phyloP scores from a whole-genome alignment of 2,797 vertebrate genomes.

The Notolepis coatsorum region DNA sequence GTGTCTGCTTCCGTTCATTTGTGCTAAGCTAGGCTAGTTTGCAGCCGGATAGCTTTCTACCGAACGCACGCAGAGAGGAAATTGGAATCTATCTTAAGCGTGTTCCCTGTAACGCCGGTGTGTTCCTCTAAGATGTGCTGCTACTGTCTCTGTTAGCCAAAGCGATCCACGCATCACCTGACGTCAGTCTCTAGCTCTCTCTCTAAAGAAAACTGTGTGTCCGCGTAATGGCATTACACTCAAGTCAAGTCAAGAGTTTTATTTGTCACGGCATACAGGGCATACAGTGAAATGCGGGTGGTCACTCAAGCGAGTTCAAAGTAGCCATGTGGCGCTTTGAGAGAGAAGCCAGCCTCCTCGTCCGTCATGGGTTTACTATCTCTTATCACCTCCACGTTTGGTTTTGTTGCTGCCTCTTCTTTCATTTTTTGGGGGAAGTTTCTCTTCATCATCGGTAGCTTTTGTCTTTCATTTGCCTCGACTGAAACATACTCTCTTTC shows the following conservation, averaged over 20 bases:
- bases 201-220: neutral
- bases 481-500: slow-evolving; percentile 98
- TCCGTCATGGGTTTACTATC: slow-evolving; percentile 70
- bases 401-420: slow-evolving; percentile 91
- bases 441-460: slow-evolving; percentile 93
- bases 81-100: too few species aligned
- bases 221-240: too few species aligned
- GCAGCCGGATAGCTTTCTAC: too few species aligned
- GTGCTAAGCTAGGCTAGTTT: too few species aligned
- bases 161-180: slow-evolving; percentile 43
- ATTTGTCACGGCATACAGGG: slow-evolving; percentile 2
- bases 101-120: too few species aligned
- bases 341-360: slow-evolving; percentile 93
- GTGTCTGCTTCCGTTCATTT: too few species aligned
- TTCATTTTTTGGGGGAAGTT: slow-evolving; percentile 71
- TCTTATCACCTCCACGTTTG: slow-evolving; percentile 81
- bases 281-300: too few species aligned
- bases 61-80: too few species aligned
- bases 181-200: too few species aligned
- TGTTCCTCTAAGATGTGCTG: slow-evolving; percentile 43
- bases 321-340: slow-evolving; percentile 65
- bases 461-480: slow-evolving; percentile 95
- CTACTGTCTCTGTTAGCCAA: slow-evolving; percentile 40
- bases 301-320: slow-evolving; percentile 47
- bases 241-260: neutral